Percentiles rank a stretch among this genome's conserved stretches.
Conservation (phyloP, 2,797 vertebrate species). For the Karalla daura region DNA sequence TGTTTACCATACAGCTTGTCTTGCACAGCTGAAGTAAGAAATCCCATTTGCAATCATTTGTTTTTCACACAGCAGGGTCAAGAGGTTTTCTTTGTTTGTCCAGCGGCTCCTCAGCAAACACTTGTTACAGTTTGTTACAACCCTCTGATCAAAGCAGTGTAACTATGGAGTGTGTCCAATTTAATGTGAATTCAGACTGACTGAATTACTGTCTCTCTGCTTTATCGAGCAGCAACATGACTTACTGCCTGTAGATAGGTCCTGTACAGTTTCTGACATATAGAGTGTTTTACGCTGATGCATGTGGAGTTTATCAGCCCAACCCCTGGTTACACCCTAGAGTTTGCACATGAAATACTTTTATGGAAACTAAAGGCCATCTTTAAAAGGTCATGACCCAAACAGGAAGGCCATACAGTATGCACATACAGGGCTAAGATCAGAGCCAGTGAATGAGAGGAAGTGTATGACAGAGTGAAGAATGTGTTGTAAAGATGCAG, state of each 20-base stretch:
- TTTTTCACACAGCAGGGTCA: conserved; percentile 9
- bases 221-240: conserved; percentile 59
- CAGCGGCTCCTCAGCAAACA: not conserved
- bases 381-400: conserved; percentile 5
- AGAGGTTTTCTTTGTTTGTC: conserved; percentile 13
- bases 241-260: conserved; percentile 46
- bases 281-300: conserved; percentile 50
- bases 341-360: conserved; percentile 4
- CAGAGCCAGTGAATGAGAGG: conserved; percentile 14
- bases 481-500: conserved; percentile 35
- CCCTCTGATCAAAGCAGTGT: conserved; percentile 20
- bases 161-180: conserved; percentile 8
- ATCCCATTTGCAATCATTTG: not conserved
- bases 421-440: not conserved
- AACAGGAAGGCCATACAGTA: conserved; percentile 4
- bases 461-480: conserved; percentile 23
- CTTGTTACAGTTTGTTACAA: conserved; percentile 16
- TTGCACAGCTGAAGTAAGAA: not conserved
- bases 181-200: conserved; percentile 35
- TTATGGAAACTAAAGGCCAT: conserved; percentile 17
- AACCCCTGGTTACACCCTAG: conserved; percentile 16
- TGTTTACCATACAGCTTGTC: not conserved
- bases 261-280: conserved; percentile 27
- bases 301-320: conserved; percentile 30
- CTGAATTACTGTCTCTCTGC: conserved; percentile 31